A percentile compares a stretch with the other conserved stretches of the same genome.
phyloP scores from a whole-genome alignment of 2,113 vertebrate species.

The Phyllostomus discolor region DNA sequence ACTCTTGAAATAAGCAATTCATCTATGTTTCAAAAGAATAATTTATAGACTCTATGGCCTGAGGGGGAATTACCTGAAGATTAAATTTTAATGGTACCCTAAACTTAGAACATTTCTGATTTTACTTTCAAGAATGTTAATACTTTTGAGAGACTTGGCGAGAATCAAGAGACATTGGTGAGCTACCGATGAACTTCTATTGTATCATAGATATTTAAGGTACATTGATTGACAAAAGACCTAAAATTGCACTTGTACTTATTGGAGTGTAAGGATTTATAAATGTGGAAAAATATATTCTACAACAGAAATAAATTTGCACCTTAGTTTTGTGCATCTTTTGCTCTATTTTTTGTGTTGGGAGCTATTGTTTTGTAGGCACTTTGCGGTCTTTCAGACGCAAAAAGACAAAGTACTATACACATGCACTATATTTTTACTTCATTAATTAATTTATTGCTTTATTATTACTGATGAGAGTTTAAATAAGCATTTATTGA shows the following conservation, averaged over 20 bases:
- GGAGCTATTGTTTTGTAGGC: neutral
- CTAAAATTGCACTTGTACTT: neutral
- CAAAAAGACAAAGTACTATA: neutral
- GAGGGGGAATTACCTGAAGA: neutral
- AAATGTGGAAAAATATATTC: neutral
- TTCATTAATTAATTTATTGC: neutral
- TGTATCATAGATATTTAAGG: neutral
- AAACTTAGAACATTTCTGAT: neutral
- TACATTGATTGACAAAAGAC: neutral
- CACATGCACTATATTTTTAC: neutral
- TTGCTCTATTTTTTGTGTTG: neutral
- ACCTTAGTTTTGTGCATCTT: neutral
- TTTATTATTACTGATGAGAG: neutral
- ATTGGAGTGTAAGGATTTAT: neutral
- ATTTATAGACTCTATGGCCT: neutral
- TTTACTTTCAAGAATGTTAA: neutral
- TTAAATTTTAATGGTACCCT: neutral
- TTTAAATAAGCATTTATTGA: neutral
- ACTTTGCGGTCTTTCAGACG: neutral
- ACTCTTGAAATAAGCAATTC: neutral
- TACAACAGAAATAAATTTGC: neutral
- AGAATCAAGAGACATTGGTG: neutral
- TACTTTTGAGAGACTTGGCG: neutral
- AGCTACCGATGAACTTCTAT: neutral
- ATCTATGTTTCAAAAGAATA: neutral